Evolutionary conservation across 2,797 vertebrate genomes (phyloP), one percentile per base, ranked within the genome.

Genomic region (Semotilus atromaculatus): DNA sequence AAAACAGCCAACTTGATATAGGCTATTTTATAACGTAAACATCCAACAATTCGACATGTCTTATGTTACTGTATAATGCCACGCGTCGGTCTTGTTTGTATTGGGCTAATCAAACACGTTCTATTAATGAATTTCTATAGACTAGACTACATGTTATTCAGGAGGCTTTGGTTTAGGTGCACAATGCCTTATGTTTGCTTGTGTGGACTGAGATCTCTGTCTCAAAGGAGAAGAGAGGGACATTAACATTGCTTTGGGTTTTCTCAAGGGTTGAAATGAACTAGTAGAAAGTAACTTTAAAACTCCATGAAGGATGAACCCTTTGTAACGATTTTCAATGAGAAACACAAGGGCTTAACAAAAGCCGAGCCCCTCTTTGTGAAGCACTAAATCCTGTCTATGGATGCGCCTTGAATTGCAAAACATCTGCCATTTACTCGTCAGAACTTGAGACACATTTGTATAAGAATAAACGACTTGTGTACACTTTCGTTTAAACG

Each of bases 231-330:
- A 85, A 92, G 92, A 93, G 92, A 93, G 89, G 92, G 93, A 93
- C 93, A 96, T 96, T 96, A 95, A 96, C 96, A 95, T 96, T 92
- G 94, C 94, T 95, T 94, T 95, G 93, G 90, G 93, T 93, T 95
- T 95, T 94, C 94, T 94, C 89, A 92, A 93, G 95, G 88, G 87
- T 91, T 93, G 87, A 95, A 93, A 94, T 95, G 94, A 95, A 94
- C 92, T 95, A 90, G 92, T 91, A 92, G 93, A 95, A 95, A 95
- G 95, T 96, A 96, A 96, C 95, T 96, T 96, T 95, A 95, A 96
- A 96, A 96, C 94, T 95, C 93, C 92, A 91, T 93, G 94, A 93
- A 95, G 95, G 94, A 95, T 94, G 93, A 94, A 94, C 91, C 93
- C 90, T 94, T 96, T 96, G 94, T 95, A 48, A 76, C 53, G 88